A percentile compares a stretch with the other conserved stretches of the same genome.
Conservation (phyloP, 2,113 vertebrate species). For the Cricetomys ansorgei region DNA sequence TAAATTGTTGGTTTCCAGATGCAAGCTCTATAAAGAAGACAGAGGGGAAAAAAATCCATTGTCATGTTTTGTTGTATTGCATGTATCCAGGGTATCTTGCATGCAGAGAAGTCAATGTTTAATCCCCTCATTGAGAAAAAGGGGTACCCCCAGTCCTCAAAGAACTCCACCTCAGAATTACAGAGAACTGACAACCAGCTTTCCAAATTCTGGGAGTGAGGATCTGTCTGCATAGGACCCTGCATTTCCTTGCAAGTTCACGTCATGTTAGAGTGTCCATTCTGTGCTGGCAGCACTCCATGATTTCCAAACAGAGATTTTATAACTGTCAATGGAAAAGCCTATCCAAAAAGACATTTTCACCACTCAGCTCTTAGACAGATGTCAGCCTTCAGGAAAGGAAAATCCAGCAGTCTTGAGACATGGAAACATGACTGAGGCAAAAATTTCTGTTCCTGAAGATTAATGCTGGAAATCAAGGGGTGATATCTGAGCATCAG, state of each 20-base stretch:
- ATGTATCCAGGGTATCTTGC: background rate
- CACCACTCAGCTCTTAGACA: slow-evolving; percentile 42
- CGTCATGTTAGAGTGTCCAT: background rate
- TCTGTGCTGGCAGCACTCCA: slow-evolving; percentile 20
- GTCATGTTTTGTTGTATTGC: background rate
- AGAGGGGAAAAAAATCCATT: background rate
- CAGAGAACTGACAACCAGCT: background rate
- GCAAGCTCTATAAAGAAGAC: background rate
- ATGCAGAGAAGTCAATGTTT: background rate
- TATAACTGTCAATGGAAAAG: slow-evolving; percentile 63
- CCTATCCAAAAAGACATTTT: slow-evolving; percentile 54
- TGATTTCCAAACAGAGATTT: slow-evolving; percentile 60
- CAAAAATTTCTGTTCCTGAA: slow-evolving; percentile 24
- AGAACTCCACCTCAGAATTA: background rate
- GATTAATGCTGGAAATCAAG: slow-evolving; percentile 37
- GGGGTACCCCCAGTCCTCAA: background rate
- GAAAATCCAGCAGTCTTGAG: slow-evolving; percentile 46
- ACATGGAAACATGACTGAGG: slow-evolving; percentile 52
- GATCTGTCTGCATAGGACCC: background rate
- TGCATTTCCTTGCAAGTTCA: slow-evolving; percentile 27
- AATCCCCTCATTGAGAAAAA: background rate
- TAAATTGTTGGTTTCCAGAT: background rate
- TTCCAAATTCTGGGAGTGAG: background rate
- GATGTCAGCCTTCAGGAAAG: slow-evolving; percentile 58
- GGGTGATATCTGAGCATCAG: background rate